Base-by-base conservation (phyloP, 2,113 vertebrate species). In the Trogon melanurus region DNA sequence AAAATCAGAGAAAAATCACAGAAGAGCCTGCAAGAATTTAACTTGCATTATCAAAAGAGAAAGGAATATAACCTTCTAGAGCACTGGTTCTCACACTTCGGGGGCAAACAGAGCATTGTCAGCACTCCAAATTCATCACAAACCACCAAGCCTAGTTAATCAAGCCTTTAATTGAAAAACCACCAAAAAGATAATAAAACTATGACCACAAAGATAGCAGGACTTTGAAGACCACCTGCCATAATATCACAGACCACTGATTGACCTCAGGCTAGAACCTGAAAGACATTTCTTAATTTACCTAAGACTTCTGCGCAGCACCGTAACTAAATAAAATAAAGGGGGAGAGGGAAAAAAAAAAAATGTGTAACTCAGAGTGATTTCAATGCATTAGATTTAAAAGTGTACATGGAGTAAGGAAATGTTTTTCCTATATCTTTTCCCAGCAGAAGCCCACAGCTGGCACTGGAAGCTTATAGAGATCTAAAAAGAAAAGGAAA, bases 1-100 rank as follows among this genome's bases (percentile, higher is more conserved):
- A 97, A 96, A 98, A 97, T 97, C 90, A 94, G 90, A 95, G 91
- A 95, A 95, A 96, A 97, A 81, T 90, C 88, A 85, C 91, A 94
- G 91, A 83, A 95, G 83, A 97, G 85, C 41, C 89, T 86, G 36
- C 66, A 85, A 87, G 70, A 91, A 38, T 71, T 81, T 90, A 67
- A 81, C 79, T 93, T 38, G 34, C 69, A 47, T 92, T 93, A 92
- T 94, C 80, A 95, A 91, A 97, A 79, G 69, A 60, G 32, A 89
- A 67, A 75, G 26, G 65, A 91, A 64, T 45, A 92, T 81, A 92
- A 82, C 64, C 53, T 88, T 93, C 76, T 82, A 81, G 79, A 95
- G 83, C 86, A 92, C 36, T 83, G 54, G 58, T 93, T 95, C 89
- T 96, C 91, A 96, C 93, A 96, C 93, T 95, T 6, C 72, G 84